Base-by-base conservation (phyloP, 2,113 vertebrate genomes). In the Ceyx cyanopectus region DNA sequence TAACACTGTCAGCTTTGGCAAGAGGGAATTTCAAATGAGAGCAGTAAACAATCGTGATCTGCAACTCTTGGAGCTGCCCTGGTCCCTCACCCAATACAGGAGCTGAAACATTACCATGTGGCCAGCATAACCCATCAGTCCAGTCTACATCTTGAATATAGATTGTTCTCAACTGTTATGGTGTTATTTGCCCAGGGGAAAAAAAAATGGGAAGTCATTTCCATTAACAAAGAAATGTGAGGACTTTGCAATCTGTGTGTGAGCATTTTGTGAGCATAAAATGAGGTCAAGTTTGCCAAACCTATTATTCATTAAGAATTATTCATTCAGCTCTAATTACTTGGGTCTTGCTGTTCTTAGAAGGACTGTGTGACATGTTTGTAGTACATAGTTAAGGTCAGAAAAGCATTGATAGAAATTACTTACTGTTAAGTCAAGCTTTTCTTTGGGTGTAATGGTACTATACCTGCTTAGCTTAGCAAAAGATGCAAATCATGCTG, bases 301-400 rank as follows among this genome's bases (percentile, higher is more conserved):
- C 5, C 23, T 9, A 60, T 63, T 94, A 78, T 95, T 95, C 77
- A 43, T 93, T 86, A 78, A 4, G 5, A 87, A 84, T 87, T 88
- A 66, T 91, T 95, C 93, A 83, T 91, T 95, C 87, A 85, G 41
- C 32, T 73, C 63, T 97, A 95, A 81, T 96, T 93, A 74, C 85
- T 70, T 37, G 51, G 61, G 43, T 89, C n/a, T 73, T 32, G 58
- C 82, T 81, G 84, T 69, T 95, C 67, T 76, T 85, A 63, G 41
- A 34, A 81, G 51, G 85, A 40, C 88, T 26, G n/a, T 51, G 67
- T 95, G 87, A 81, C 15, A 27, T 40, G 58, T 94, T 78, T 43
- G 80, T 62, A 73, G 61, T 46, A 29, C 0, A 2, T 30, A 34
- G 57, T 51, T 89, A 87, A 92, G 75, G 90, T 95, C 92, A 90